phyloP scores from a whole-genome alignment of 1,140 invertebrate species.

The Pseudobourletiella spinata region DNA sequence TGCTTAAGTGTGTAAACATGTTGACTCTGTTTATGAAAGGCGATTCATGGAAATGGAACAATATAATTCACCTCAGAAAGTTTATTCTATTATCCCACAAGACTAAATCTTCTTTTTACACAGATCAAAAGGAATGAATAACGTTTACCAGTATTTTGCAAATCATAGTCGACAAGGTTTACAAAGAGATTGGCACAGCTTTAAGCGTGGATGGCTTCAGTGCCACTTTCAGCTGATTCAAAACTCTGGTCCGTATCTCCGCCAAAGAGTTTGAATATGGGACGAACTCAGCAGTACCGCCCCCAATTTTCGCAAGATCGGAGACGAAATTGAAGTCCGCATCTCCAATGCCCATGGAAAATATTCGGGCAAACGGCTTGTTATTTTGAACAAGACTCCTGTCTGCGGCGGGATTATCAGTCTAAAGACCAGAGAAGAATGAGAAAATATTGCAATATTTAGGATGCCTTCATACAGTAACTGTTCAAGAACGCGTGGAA shows the following conservation, averaged over 20 bases:
- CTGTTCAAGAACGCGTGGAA: too few species aligned
- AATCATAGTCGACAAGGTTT: too few species aligned
- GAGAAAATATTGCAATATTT: slow-evolving; percentile 2
- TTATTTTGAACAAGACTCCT: slow-evolving; percentile 36
- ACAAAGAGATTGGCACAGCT: neutral
- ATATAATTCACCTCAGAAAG: too few species aligned
- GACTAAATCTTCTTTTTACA: too few species aligned
- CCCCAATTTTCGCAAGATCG: slow-evolving; percentile 39
- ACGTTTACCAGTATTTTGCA: too few species aligned
- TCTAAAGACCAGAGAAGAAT: neutral
- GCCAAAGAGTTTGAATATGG: slow-evolving; percentile 36
- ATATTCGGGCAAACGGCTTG: slow-evolving; percentile 37
- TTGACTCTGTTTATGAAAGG: too few species aligned
- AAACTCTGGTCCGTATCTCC: slow-evolving; percentile 39
- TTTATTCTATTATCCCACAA: too few species aligned
- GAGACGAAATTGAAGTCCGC: slow-evolving; percentile 39
- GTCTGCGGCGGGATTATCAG: slow-evolving; percentile 22
- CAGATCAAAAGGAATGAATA: too few species aligned
- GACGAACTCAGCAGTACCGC: slow-evolving; percentile 39
- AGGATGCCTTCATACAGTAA: too few species aligned
- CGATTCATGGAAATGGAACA: too few species aligned
- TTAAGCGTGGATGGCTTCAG: slow-evolving; percentile 37
- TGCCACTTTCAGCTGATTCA: slow-evolving; percentile 38
- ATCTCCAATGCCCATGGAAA: slow-evolving; percentile 40
- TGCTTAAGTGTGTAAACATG: too few species aligned